Base-by-base conservation (phyloP, 2,888 invertebrate genomes). In the Cantharis lateralis region DNA sequence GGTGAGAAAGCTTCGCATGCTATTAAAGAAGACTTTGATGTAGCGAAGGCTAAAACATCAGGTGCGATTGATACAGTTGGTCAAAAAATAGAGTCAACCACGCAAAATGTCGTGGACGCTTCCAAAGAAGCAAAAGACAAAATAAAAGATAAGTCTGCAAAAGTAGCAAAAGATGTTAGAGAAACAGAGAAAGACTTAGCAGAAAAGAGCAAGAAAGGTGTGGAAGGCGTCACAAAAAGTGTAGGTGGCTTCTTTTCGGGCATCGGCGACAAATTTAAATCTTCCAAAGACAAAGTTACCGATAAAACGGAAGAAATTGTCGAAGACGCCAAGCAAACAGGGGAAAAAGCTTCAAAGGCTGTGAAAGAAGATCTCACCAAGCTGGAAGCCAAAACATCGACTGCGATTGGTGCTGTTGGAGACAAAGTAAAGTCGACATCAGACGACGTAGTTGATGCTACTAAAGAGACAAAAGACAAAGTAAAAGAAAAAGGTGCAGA, bases 151-250 rank as follows among this genome's bases (percentile, higher is more conserved):
- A 16, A 18, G 3, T n/a, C 16, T 20, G 63, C 32, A n/a, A 15
- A 3, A 75, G 64, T 68, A 20, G 81, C 82, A 68, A 77, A 80
- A 26, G 74, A 79, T 3, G 71, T 74, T 5, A 81, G 83, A 72
- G 83, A 82, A 63, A 75, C 81, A 1, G 77, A 81, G 24, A 77
- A 81, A 20, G 69, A 24, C 48, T 72, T 80, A 3, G 79, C 81
- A 26, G 61, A 28, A 7, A 69, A 70, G n/a, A 48, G 15, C 1
- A 32, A 20, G 11, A 48, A 15, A 7, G 24, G 61, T 63, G 63
- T 61, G 0, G 15, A 63, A 7, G 70, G 69, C 7, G 15, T 73
- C 13, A 26, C 15, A 20, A 16, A 61, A 7, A 32, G 80, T 1
- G 83, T 83, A 62, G 68, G 61, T 10, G 73, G 15, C 11, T 28